These are phyloP conservation scores for Lacerta bilineata DNA, from an alignment of 2,797 vertebrate genomes.

Conservation along the genomic window DNA sequence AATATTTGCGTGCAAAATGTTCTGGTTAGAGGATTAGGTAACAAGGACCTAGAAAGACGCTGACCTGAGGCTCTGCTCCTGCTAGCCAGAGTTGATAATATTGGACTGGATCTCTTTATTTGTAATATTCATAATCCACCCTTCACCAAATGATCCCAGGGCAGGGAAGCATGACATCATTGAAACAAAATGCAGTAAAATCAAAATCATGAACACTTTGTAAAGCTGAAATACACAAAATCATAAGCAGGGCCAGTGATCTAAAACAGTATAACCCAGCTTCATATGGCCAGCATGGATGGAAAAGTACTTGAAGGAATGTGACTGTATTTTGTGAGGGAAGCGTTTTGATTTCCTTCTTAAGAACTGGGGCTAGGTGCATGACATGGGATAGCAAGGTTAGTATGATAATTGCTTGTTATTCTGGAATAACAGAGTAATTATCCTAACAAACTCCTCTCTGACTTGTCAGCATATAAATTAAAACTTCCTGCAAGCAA, in stretches of 20 bases:
- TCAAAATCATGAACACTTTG: too few relatives aligned
- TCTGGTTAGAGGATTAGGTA: too few relatives aligned
- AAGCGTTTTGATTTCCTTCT: background rate
- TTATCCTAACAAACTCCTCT: background rate
- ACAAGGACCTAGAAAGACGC: too few relatives aligned
- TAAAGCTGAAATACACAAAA: too few relatives aligned
- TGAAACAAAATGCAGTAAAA: too few relatives aligned
- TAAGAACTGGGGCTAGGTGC: background rate
- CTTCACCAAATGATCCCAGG: too few relatives aligned
- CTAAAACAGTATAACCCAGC: background rate
- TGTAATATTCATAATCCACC: too few relatives aligned
- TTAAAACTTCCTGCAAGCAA: background rate
- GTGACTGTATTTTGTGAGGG: background rate
- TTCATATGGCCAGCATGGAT: background rate
- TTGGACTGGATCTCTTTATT: too few relatives aligned
- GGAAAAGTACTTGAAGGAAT: background rate
- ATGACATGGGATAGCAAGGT: fast-evolving
- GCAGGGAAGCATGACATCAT: too few relatives aligned
- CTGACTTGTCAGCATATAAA: conserved; percentile 14
- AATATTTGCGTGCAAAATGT: background rate
- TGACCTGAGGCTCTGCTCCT: too few relatives aligned
- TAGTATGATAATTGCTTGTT: background rate
- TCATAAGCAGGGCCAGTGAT: too few relatives aligned
- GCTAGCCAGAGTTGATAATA: background rate
- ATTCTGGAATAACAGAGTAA: background rate